phyloP scores from a whole-genome alignment of 2,113 vertebrate species.

The Tragelaphus buxtoni region DNA sequence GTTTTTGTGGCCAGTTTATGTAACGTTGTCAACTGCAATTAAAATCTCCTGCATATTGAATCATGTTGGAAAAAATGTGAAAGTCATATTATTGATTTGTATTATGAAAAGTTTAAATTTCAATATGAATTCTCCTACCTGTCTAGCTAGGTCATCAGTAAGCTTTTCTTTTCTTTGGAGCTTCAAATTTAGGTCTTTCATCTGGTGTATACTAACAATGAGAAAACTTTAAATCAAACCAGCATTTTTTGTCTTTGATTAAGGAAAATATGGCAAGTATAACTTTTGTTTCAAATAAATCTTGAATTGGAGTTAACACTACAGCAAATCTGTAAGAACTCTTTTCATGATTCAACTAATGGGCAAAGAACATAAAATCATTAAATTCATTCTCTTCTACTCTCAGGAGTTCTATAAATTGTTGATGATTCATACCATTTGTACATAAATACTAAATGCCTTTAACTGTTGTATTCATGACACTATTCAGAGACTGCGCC shows the following conservation, averaged over 20 bases:
- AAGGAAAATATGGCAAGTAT: background rate
- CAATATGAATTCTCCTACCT: background rate
- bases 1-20: background rate
- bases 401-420: background rate
- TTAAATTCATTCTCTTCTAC: background rate
- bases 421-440: background rate
- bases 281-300: background rate
- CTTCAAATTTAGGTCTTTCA: background rate
- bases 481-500: background rate
- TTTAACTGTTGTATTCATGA: background rate
- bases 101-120: background rate
- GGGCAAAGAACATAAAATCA: background rate
- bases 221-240: background rate
- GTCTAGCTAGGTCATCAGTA: background rate
- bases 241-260: background rate
- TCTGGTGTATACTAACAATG: background rate
- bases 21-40: too few species aligned
- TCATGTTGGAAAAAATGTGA: background rate
- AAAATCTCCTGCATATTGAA: background rate
- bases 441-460: background rate
- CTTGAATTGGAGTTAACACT: background rate
- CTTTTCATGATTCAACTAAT: background rate
- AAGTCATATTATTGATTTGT: background rate
- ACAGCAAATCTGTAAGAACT: background rate
- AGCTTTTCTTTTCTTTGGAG: background rate